Evolutionary conservation across 2,797 vertebrate genomes (phyloP).

Genomic region (Lepus townsendii): DNA sequence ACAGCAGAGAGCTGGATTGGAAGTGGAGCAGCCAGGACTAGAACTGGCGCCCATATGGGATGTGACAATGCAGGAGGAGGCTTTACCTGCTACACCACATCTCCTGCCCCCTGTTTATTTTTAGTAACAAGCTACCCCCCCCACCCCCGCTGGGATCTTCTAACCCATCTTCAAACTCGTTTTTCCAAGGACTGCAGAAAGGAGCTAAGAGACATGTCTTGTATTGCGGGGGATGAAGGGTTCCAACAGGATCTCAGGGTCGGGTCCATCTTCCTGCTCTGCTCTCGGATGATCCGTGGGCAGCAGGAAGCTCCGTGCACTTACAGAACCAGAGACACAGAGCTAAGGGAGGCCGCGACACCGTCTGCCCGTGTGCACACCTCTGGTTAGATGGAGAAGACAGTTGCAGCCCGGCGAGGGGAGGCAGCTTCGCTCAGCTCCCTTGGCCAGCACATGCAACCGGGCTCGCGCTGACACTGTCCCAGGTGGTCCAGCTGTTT

Average conservation of each 20-base stretch:
- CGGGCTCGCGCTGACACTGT: neutral
- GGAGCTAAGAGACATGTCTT: fast-evolving
- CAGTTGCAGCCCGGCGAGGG: neutral
- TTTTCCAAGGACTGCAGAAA: neutral
- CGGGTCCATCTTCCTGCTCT: neutral
- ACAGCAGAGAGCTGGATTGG: too few species aligned
- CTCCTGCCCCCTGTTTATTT: neutral
- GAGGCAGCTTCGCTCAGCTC: neutral
- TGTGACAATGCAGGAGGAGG: too few species aligned
- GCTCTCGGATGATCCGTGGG: neutral
- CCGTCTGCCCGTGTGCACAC: neutral
- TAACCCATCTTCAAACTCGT: neutral
- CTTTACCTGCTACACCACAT: too few species aligned
- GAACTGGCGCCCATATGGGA: too few species aligned
- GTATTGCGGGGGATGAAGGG: too few species aligned
- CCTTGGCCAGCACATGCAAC: fast-evolving
- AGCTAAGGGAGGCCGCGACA: fast-evolving
- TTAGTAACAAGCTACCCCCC: neutral
- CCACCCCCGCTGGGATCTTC: neutral
- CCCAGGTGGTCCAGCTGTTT: neutral
- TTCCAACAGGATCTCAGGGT: too few species aligned
- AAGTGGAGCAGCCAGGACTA: too few species aligned
- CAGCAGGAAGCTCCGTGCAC: neutral
- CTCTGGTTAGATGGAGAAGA: neutral
- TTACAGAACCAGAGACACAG: fast-evolving